Base-by-base conservation (phyloP, 2,797 vertebrate genomes). In the Pampus argenteus region DNA sequence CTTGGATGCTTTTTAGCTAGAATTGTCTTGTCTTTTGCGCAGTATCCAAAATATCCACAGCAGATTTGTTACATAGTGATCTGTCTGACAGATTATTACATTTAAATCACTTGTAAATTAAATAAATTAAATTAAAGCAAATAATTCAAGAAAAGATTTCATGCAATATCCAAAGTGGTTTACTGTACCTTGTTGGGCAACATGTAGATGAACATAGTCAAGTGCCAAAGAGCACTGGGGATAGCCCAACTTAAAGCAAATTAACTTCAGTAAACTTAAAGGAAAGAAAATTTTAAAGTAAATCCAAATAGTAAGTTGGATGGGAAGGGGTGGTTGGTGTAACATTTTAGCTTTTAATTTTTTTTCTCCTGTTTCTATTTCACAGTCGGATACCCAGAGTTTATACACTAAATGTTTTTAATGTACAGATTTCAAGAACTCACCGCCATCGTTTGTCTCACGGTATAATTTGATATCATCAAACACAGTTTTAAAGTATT, bases 141-240 rank as follows among this genome's bases (percentile, higher is more conserved):
- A 84, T 57, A 60, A 76, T 76, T 70, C 26, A 81, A 86, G 51
- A 81, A 87, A 89, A 84, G 51, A 76, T 76, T 84, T 80, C 75
- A 86, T 79, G 86, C 83, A 88, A 89, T 90, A 88, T 84, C 72
- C 73, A 91, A 90, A 93, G 93, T 93, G 91, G 93, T 91, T 92
- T 95, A 94, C 93, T 95, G 94, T 95, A 95, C 94, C 92, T 94
- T 93, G 90, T 87, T 83, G 93, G 93, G 90, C 90, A 88, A 89
- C 87, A 83, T 87, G 88, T 93, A 95, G 92, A 92, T 90, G 87
- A 93, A 92, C 91, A 89, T 95, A 93, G 93, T 93, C 78, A 84
- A 93, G 92, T 95, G 94, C 93, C 93, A 94, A 94, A 94, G 89
- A 92, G 91, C 92, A 92, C 87, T 86, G 85, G 91, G 91, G 90